phyloP scores from a whole-genome alignment of 2,797 vertebrate genomes.

The Tokudaia muenninki region DNA sequence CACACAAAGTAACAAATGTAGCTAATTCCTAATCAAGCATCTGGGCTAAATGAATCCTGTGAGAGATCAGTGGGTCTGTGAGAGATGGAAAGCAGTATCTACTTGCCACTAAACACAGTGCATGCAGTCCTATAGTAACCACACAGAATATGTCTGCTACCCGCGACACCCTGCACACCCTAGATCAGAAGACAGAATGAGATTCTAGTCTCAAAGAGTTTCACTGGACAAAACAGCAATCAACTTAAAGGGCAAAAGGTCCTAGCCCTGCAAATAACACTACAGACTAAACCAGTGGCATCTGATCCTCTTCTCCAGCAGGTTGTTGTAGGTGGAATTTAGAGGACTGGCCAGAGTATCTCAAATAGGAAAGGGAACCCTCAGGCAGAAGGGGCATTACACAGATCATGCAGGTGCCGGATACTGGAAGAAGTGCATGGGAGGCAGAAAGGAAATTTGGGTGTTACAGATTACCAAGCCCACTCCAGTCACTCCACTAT shows the following conservation, averaged over 20 bases:
- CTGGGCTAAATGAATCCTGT: not conserved
- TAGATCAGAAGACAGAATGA: not conserved
- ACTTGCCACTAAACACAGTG: not conserved
- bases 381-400: not conserved
- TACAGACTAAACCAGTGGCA: not conserved
- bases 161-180: too few relatives aligned
- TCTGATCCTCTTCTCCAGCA: not conserved
- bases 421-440: not conserved
- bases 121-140: not conserved
- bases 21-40: not conserved
- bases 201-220: constrained; percentile 14
- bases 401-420: not conserved
- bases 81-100: not conserved
- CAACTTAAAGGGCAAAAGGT: not conserved
- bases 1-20: not conserved
- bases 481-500: not conserved
- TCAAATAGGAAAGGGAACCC: not conserved
- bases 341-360: not conserved
- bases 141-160: not conserved
- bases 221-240: constrained; percentile 21
- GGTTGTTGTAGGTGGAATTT: not conserved
- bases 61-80: not conserved
- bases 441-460: not conserved
- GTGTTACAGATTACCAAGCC: not conserved
- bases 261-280: not conserved